Conservation (phyloP, 2,113 vertebrate genomes). For the Stegastes partitus region DNA sequence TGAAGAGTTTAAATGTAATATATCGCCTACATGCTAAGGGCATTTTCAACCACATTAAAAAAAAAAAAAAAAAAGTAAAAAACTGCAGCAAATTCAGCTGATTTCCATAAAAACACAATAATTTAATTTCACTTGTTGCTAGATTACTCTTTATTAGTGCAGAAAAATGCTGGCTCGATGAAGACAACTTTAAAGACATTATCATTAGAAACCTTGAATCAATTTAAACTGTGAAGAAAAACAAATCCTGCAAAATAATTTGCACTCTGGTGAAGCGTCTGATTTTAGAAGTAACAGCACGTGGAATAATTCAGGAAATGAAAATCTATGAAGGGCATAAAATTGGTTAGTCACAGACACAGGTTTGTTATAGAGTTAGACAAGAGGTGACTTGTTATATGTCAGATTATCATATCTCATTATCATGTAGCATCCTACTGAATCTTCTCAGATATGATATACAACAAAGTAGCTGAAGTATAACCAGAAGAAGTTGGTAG, state of each 20-base stretch:
- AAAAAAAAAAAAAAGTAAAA: too few relatives aligned
- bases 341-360: neutral
- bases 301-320: neutral
- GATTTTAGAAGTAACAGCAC: neutral
- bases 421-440: too few relatives aligned
- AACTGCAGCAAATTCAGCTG: neutral
- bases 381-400: neutral
- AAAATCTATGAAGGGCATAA: neutral
- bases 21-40: neutral
- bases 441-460: neutral
- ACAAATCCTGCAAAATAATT: slow-evolving; percentile 13
- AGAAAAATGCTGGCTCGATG: neutral
- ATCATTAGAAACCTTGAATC: slow-evolving; percentile 15
- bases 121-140: slow-evolving; percentile 2
- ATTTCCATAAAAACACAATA: slow-evolving; percentile 18
- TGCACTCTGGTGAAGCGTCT: neutral
- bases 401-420: neutral
- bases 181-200: slow-evolving; percentile 5
- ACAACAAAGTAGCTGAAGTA: neutral
- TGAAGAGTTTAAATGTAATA: neutral
- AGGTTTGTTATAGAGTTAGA: neutral
- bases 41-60: neutral
- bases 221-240: slow-evolving; percentile 6
- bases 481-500: too few relatives aligned
- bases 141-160: neutral